Evolutionary conservation across 2,113 vertebrate species (phyloP).

Genomic region (Cyrtonyx montezumae): DNA sequence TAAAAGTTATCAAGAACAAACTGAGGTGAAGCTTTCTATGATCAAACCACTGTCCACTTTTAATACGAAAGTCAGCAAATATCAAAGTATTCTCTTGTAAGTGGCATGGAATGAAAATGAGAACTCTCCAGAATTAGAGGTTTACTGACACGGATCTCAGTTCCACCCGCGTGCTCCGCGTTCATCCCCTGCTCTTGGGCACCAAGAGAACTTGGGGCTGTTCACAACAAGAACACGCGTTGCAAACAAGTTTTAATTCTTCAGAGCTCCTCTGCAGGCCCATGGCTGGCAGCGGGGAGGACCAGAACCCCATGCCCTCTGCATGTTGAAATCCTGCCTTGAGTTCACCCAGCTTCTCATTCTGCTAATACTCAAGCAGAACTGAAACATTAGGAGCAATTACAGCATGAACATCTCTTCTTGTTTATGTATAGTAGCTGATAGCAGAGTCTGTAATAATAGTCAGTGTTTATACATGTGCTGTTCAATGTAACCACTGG

Average conservation of each 20-base stretch:
- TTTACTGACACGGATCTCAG: background rate
- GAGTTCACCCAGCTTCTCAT: constrained; percentile 10
- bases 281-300: background rate
- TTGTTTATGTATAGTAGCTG: constrained; percentile 63
- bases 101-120: background rate
- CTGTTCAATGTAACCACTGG: background rate
- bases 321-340: background rate
- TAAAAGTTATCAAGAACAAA: background rate
- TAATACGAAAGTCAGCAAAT: constrained; percentile 15
- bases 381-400: constrained; percentile 43
- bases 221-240: background rate
- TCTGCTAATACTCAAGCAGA: constrained; percentile 49
- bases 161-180: background rate
- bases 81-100: background rate
- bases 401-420: constrained; percentile 56
- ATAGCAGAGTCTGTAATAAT: constrained; percentile 57
- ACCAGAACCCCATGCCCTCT: background rate
- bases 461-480: constrained; percentile 42
- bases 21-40: background rate
- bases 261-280: background rate
- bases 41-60: background rate
- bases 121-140: background rate
- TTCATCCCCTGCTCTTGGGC: background rate
- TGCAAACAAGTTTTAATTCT: background rate
- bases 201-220: background rate